Evolutionary conservation across 2,113 vertebrate species (phyloP).

Genomic region (Dasyornis broadbenti): DNA sequence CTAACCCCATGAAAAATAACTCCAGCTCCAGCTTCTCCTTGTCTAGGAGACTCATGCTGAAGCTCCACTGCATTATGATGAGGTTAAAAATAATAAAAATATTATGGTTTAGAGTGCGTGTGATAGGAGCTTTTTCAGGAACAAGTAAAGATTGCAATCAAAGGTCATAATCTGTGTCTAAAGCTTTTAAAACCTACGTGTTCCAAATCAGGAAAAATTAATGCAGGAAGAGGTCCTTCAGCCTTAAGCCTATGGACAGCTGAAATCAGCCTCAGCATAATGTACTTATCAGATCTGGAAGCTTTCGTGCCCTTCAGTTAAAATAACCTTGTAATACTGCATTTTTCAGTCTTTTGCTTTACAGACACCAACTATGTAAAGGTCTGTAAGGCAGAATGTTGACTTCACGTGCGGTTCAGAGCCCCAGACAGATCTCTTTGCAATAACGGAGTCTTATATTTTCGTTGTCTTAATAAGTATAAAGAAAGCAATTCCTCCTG

Average conservation of each 20-base stretch:
- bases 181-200: background rate
- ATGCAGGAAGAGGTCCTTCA: background rate
- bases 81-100: background rate
- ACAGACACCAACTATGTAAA: background rate
- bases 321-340: background rate
- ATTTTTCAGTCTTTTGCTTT: background rate
- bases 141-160: background rate
- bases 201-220: background rate
- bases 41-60: background rate
- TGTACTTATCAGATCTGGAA: conserved; percentile 27
- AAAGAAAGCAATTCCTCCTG: background rate
- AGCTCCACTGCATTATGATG: background rate
- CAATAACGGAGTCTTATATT: background rate
- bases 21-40: background rate
- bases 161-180: background rate
- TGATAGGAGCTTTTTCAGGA: background rate
- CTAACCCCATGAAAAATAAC: background rate
- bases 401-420: background rate
- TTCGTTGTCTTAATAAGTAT: background rate
- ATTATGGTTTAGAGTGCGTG: background rate
- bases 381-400: background rate
- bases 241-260: background rate
- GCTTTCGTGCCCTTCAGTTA: background rate
- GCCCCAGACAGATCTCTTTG: background rate
- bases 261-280: conserved; percentile 12